Conservation (phyloP, 2,888 invertebrate species). For the Nowickia ferox region DNA sequence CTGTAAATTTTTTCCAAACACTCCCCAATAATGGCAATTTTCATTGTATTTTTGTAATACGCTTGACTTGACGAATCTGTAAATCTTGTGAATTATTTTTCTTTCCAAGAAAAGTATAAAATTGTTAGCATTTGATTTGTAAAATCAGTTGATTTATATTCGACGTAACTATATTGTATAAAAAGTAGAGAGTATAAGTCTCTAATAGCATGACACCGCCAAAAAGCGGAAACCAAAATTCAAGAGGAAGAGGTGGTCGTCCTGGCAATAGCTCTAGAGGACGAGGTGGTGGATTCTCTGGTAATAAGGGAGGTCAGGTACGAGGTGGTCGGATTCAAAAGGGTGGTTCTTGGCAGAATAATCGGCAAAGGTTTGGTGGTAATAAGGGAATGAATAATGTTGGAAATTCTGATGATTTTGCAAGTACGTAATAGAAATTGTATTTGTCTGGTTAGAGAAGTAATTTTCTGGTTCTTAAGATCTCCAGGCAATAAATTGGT, state of each 20-base stretch:
- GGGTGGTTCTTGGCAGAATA: conserved; percentile 41
- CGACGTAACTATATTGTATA: neutral
- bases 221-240: conserved; percentile 69
- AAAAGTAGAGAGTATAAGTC: neutral
- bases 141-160: conserved; percentile 8
- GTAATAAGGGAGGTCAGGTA: conserved; percentile 74
- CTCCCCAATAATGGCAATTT: conserved; percentile 70
- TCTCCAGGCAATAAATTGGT: conserved; percentile 85
- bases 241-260: conserved; percentile 63
- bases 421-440: conserved; percentile 81
- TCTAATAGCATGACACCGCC: conserved; percentile 69
- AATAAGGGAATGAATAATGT: conserved; percentile 82
- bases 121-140: neutral
- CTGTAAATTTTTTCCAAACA: neutral
- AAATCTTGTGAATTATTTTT: conserved; percentile 43
- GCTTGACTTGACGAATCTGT: conserved; percentile 50
- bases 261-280: conserved; percentile 65
- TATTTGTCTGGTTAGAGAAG: neutral
- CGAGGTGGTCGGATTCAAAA: conserved; percentile 78
- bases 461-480: conserved; percentile 77
- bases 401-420: conserved; percentile 79
- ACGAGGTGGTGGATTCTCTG: conserved; percentile 67
- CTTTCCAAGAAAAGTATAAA: neutral
- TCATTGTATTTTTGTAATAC: conserved; percentile 48
- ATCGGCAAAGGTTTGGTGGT: conserved; percentile 61